phyloP scores from a whole-genome alignment of 2,888 invertebrate genomes.

The Acleris emargana region DNA sequence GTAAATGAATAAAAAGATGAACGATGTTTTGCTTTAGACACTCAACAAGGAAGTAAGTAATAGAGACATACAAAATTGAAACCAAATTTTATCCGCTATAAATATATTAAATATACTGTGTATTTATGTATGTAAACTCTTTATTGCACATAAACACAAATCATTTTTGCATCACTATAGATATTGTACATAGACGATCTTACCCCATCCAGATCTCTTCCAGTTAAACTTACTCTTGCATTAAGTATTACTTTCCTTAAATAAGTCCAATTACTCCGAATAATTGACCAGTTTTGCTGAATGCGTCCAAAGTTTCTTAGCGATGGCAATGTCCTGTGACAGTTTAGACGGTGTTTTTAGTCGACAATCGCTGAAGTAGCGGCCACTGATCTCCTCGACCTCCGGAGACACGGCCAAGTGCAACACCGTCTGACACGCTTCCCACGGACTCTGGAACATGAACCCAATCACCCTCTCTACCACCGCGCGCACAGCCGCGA shows the following conservation, averaged over 20 bases:
- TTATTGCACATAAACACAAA: too few relatives aligned
- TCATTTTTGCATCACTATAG: too few relatives aligned
- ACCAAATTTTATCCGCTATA: neutral
- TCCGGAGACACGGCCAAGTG: conserved; percentile 68
- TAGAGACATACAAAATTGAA: neutral
- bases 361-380: conserved; percentile 81
- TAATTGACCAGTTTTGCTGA: conserved; percentile 71
- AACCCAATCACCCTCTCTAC: conserved; percentile 58
- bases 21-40: too few relatives aligned
- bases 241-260: neutral
- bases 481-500: conserved; percentile 56
- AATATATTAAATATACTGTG: neutral
- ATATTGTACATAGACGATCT: too few relatives aligned
- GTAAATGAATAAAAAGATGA: too few relatives aligned
- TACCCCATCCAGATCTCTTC: too few relatives aligned
- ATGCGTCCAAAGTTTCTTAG: conserved; percentile 83
- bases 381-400: conserved; percentile 78
- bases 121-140: too few relatives aligned
- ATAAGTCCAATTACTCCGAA: conserved; percentile 21
- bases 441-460: conserved; percentile 82
- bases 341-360: conserved; percentile 59
- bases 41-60: too few relatives aligned
- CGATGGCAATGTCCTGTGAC: conserved; percentile 68
- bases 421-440: conserved; percentile 83
- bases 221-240: too few relatives aligned